A percentile compares a stretch with the other conserved stretches of the same genome.
These are phyloP conservation scores for Tupaia chinensis DNA, from an alignment of 2,113 vertebrate genomes.

Conservation along the genomic window DNA sequence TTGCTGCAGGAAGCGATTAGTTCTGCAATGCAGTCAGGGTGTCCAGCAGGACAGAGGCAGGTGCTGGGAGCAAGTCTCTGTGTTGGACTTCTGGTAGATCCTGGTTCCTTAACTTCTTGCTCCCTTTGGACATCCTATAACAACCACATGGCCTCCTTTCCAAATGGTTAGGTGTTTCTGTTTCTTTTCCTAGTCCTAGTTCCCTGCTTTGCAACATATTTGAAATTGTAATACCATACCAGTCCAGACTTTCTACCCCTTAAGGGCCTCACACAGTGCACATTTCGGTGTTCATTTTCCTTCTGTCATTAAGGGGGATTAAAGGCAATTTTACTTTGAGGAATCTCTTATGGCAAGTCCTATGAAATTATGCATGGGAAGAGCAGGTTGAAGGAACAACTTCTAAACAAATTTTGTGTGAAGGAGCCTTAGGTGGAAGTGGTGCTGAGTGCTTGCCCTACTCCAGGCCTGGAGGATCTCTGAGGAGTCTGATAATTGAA, in stretches of 20 bases:
- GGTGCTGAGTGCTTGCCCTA: background rate
- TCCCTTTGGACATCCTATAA: background rate
- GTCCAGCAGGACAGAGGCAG: background rate
- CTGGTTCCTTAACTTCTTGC: background rate
- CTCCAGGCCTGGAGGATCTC: background rate
- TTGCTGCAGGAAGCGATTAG: too few relatives aligned
- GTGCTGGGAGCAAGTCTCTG: accelerated
- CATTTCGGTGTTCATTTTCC: background rate
- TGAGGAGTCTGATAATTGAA: background rate
- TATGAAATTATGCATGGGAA: background rate
- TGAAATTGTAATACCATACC: background rate
- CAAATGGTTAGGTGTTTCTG: background rate
- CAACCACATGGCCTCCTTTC: background rate
- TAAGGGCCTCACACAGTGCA: background rate
- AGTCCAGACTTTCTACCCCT: background rate
- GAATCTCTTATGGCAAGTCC: background rate
- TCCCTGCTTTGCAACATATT: background rate
- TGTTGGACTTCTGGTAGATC: background rate
- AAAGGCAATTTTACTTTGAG: slow-evolving; percentile 38
- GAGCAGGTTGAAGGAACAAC: background rate
- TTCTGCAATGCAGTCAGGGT: background rate
- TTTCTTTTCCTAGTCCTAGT: background rate
- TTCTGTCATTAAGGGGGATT: background rate
- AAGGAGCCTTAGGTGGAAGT: background rate
- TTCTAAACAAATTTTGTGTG: background rate